Conservation (phyloP, 2,797 vertebrate genomes). For the Antrozous pallidus region DNA sequence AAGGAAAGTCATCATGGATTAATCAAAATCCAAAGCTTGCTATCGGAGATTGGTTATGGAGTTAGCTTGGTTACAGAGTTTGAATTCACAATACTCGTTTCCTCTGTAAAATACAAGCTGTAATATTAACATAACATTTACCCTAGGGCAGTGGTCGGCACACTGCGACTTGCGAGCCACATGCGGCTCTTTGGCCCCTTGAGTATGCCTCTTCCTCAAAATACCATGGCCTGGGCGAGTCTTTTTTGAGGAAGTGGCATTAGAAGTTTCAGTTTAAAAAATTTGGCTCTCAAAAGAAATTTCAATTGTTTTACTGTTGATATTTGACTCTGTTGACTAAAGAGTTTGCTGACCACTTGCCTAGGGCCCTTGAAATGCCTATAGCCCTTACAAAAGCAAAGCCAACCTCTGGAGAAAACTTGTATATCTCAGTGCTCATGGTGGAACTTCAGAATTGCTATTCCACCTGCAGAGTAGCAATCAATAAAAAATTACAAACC, state of each 20-base stretch:
- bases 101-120: constrained; percentile 29
- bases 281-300: no score
- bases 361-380: neutral
- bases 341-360: no score
- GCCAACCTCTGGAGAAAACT: neutral
- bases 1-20: neutral
- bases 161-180: no score
- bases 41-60: neutral
- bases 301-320: no score
- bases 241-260: no score
- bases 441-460: neutral
- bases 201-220: no score
- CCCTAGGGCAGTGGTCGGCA: no score
- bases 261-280: no score
- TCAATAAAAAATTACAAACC: constrained; percentile 10
- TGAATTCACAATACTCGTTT: constrained; percentile 14
- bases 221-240: no score
- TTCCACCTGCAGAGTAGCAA: neutral
- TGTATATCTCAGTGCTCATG: neutral
- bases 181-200: no score
- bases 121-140: neutral
- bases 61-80: neutral
- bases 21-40: constrained; percentile 26
- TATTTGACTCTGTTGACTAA: no score
- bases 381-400: neutral